Evolutionary conservation across 2,113 vertebrate species (phyloP).

Genomic region (Sinocyclocheilus anophthalmus): DNA sequence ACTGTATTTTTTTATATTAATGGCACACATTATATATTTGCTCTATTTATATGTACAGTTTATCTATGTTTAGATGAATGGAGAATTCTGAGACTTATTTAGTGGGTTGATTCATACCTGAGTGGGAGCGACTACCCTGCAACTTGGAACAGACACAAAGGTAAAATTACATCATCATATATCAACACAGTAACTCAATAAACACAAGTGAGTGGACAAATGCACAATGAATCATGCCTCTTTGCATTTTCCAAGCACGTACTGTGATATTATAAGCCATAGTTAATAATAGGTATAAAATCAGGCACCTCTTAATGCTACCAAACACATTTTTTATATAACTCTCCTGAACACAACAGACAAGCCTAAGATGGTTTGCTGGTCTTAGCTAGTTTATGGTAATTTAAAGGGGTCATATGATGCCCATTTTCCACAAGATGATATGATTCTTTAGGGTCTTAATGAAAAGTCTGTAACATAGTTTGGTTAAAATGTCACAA

Average conservation of each 20-base stretch:
- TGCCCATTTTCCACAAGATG: too few species aligned
- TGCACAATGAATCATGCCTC: not conserved
- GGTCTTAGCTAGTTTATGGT: not conserved
- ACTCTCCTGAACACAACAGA: not conserved
- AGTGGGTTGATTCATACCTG: constrained; percentile 6
- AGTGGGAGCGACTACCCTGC: not conserved
- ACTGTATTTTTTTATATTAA: not conserved
- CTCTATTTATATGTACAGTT: not conserved
- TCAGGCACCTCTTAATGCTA: constrained; percentile 2
- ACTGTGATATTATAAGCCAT: constrained; percentile 18
- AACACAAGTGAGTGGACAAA: not conserved
- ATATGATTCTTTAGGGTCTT: too few species aligned
- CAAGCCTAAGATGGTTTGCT: not conserved
- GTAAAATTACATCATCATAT: not conserved
- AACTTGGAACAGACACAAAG: not conserved
- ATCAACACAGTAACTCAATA: not conserved
- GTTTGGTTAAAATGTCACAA: too few species aligned
- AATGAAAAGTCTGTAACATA: too few species aligned
- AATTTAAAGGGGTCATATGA: not conserved
- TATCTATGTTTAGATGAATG: not conserved
- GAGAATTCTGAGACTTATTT: constrained; percentile 3
- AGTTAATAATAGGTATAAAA: constrained; percentile 19
- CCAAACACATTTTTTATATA: not conserved
- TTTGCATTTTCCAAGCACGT: constrained; percentile 9
- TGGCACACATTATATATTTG: not conserved